A percentile compares a stretch with the other conserved stretches of the same genome.
phyloP scores from a whole-genome alignment of 2,797 vertebrate species.

The Halcyon smyrnensis region DNA sequence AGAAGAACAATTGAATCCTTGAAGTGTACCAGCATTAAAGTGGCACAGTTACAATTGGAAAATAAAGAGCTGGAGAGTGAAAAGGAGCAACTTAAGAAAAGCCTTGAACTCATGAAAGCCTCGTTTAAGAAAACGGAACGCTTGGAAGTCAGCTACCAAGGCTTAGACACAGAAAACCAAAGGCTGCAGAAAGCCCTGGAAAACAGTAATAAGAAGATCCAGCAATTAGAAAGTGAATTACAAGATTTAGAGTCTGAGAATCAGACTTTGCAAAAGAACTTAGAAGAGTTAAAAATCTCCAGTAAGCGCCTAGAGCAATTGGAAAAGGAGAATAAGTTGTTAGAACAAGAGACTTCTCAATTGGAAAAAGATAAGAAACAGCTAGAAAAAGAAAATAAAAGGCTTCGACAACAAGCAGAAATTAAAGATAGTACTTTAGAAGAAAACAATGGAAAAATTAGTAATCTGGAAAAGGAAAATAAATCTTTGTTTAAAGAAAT shows the following conservation, averaged over 20 bases:
- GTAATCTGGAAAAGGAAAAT: constrained; percentile 93
- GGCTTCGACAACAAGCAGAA: constrained; percentile 94
- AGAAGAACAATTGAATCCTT: constrained; percentile 88
- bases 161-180: constrained; percentile 97
- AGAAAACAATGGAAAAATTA: constrained; percentile 90
- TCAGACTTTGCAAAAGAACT: constrained; percentile 90
- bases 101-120: constrained; percentile 92
- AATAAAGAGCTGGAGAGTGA: constrained; percentile 95
- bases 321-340: constrained; percentile 91
- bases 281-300: constrained; percentile 97
- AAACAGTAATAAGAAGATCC: constrained; percentile 96
- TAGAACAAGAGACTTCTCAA: constrained; percentile 94
- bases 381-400: constrained; percentile 96
- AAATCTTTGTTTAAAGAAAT: constrained; percentile 93
- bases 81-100: constrained; percentile 90
- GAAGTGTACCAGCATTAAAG: constrained; percentile 87
- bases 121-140: constrained; percentile 94
- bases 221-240: constrained; percentile 92
- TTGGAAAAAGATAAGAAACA: constrained; percentile 97
- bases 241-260: constrained; percentile 95
- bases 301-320: constrained; percentile 95
- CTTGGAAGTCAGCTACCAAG: constrained; percentile 96
- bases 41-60: constrained; percentile 91
- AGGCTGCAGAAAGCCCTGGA: constrained; percentile 95
- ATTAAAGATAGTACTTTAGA: constrained; percentile 94